phyloP scores from a whole-genome alignment of 2,113 vertebrate species.

The Zosterops pallidus region DNA sequence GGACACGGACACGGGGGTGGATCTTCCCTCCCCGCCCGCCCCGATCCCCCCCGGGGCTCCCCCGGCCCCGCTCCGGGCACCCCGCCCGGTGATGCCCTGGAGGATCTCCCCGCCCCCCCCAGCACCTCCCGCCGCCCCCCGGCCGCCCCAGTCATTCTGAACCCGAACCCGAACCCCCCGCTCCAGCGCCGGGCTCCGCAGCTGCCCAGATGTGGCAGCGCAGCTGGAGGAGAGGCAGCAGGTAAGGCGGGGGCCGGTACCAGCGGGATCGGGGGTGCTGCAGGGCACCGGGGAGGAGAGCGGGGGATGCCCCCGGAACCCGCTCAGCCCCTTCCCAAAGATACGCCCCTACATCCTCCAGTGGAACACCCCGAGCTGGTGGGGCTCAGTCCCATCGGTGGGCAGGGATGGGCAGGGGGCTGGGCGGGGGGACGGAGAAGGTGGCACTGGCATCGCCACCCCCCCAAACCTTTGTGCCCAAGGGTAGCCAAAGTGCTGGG shows the following conservation, averaged over 20 bases:
- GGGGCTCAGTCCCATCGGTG: background rate
- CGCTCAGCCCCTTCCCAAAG: background rate
- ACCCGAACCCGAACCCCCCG: background rate
- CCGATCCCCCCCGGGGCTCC: background rate
- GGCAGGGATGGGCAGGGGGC: background rate
- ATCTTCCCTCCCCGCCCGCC: no score
- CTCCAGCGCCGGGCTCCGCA: background rate
- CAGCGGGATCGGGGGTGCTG: background rate
- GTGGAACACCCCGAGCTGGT: background rate
- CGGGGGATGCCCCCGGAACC: background rate
- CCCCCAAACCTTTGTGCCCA: background rate
- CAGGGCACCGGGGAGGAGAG: background rate
- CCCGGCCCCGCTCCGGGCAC: background rate
- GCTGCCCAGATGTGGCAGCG: constrained; percentile 21
- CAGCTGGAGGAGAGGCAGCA: background rate
- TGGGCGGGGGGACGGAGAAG: background rate
- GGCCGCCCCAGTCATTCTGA: background rate
- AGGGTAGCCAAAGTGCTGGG: background rate
- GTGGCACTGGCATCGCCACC: background rate
- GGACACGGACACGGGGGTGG: no score
- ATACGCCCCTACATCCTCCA: background rate
- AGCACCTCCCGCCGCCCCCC: background rate
- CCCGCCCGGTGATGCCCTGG: background rate
- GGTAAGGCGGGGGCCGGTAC: background rate
- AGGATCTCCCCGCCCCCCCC: background rate